Evolutionary conservation across 2,113 vertebrate species (phyloP), one percentile per base, ranked within the genome.

Genomic region (Hiodon tergisus): DNA sequence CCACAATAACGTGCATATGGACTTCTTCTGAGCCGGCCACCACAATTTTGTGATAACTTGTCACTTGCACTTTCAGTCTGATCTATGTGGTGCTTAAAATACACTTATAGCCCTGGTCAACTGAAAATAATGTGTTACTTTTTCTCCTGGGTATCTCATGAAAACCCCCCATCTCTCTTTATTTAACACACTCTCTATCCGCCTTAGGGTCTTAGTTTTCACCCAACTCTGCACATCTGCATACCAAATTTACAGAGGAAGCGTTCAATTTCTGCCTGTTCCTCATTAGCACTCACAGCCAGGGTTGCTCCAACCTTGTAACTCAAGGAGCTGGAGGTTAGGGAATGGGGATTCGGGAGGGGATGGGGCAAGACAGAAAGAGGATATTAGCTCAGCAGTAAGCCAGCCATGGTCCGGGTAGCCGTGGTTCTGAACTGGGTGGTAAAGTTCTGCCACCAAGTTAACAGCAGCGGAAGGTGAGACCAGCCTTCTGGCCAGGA

Each of bases 271-370:
- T 9, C 51, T 72, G 80, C 70, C 84, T 87, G 88, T 84, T 79
- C 81, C 78, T 82, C 85, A 87, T 87, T 88, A 89, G 81, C 8
- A 81, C 82, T 76, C 85, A 71, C 82, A 82, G 79, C 83, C 59
- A 76, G 82, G 78, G 76, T 73, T 46, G 16, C 67, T 53, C 67
- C 51, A 66, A 48, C 76, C 50, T 62, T 72, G 59, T 75, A 75
- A 77, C 81, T 79, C 74, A 4, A 8, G 76, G n/a, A 82, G 82
- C 78, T 67, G 68, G 77, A 50, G 79, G 75, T 78, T 76, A 79
- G 69, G 78, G 63, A 78, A 57, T 31, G 31, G 31, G 31, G 31
- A 31, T 31, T 31, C 31, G 31, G 31, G 31, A 31, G 31, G 31
- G 31, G 31, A 31, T 2, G 31, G 31, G 31, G 31, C 31, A 47